These are phyloP conservation scores for Morpho helenor DNA, from an alignment of 2,888 invertebrate genomes.

Conservation along the genomic window DNA sequence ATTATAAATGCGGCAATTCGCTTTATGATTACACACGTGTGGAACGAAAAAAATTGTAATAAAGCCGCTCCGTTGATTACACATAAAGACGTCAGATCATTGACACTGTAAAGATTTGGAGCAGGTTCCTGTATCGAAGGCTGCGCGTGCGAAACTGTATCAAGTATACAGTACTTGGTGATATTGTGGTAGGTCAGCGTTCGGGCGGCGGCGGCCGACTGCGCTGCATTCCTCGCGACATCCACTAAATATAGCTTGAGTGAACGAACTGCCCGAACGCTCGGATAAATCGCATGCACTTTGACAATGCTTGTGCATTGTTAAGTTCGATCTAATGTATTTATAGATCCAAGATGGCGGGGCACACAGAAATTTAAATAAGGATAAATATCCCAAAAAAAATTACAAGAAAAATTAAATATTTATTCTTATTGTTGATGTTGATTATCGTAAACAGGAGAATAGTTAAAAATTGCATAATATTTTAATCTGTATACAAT, in stretches of 20 bases:
- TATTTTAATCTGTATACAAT: no score
- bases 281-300: constrained; percentile 29
- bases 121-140: constrained; percentile 28
- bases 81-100: constrained; percentile 19
- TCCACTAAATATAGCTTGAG: constrained; percentile 73
- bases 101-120: constrained; percentile 21
- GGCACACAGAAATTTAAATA: no score
- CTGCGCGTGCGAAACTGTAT: constrained; percentile 64
- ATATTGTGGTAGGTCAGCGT: constrained; percentile 49
- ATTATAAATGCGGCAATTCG: constrained; percentile 4
- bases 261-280: constrained; percentile 62
- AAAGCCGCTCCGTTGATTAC: constrained; percentile 11
- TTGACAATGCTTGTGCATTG: constrained; percentile 23
- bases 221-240: constrained; percentile 38
- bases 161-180: constrained; percentile 46
- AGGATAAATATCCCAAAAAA: no score
- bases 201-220: constrained; percentile 53
- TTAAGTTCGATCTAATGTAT: constrained; percentile 14
- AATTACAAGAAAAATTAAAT: no score
- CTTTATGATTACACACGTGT: constrained; percentile 4
- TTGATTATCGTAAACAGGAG: no score
- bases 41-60: constrained; percentile 5
- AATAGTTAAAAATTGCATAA: no score
- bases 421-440: no score
- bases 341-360: constrained; percentile 11